Percentiles rank a stretch among this genome's conserved stretches.
phyloP scores from a whole-genome alignment of 2,888 invertebrate genomes.

The Lepidochrysops patricia region DNA sequence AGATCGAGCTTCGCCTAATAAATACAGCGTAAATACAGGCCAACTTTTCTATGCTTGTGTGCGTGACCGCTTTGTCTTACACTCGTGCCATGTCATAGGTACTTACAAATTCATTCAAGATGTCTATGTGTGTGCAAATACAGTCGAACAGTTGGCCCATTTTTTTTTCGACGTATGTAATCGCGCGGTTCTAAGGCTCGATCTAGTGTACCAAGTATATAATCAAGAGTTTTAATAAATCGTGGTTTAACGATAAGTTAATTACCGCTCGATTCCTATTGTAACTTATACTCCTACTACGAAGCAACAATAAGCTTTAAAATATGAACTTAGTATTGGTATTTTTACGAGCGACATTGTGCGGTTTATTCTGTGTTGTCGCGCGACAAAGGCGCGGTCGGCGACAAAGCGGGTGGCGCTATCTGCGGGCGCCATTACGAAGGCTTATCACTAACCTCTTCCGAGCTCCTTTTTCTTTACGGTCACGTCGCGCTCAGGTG shows the following conservation, averaged over 20 bases:
- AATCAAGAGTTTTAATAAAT: too few relatives aligned
- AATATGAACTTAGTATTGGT: conserved; percentile 1
- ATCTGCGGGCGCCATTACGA: conserved; percentile 70
- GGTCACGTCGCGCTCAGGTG: conserved; percentile 58
- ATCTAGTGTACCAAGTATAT: too few relatives aligned
- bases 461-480: conserved; percentile 69
- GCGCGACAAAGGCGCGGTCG: conserved; percentile 63
- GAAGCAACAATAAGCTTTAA: neutral
- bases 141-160: too few relatives aligned
- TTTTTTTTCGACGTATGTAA: too few relatives aligned
- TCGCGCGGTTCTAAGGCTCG: too few relatives aligned
- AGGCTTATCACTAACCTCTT: conserved; percentile 67
- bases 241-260: neutral
- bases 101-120: too few relatives aligned
- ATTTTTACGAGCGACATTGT: conserved; percentile 38
- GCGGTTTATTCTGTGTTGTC: conserved; percentile 52
- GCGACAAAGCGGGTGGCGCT: conserved; percentile 73
- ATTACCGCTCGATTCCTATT: neutral
- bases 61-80: too few relatives aligned
- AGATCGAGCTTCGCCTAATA: too few relatives aligned
- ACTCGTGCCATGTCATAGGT: too few relatives aligned
- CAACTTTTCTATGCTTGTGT: too few relatives aligned
- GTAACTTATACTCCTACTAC: neutral
- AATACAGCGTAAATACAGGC: too few relatives aligned
- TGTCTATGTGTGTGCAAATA: too few relatives aligned